phyloP scores from a whole-genome alignment of 35 echinoderm and acorn worm species.

The Anneissia japonica region DNA sequence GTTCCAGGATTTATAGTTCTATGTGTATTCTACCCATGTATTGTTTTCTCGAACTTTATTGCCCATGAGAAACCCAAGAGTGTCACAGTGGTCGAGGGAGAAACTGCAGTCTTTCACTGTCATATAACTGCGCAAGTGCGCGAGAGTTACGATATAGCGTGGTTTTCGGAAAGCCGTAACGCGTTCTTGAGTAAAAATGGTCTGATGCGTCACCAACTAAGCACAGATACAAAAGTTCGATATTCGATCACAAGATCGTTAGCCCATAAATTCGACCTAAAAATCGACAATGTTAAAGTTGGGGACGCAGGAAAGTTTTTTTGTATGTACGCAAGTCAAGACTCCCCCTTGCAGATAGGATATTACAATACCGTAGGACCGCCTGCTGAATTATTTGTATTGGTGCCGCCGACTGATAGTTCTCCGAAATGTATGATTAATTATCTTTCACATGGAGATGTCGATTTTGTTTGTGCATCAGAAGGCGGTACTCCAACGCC shows the following conservation, averaged over 20 bases:
- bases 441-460: not conserved
- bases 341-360: not conserved
- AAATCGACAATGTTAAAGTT: not conserved
- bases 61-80: not conserved
- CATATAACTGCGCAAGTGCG: not conserved
- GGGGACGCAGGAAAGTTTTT: not conserved
- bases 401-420: not conserved
- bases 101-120: not conserved
- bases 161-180: not conserved
- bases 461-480: not conserved
- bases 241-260: not conserved
- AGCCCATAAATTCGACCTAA: not conserved
- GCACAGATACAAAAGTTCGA: not conserved
- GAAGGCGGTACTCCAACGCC: not conserved
- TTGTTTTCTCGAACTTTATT: not conserved
- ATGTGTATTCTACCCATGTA: too few relatives aligned
- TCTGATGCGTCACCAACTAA: not conserved
- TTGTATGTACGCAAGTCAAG: not conserved
- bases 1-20: too few relatives aligned
- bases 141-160: not conserved
- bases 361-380: not conserved
- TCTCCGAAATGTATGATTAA: not conserved
- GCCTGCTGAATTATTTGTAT: not conserved
- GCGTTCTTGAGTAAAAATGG: not conserved
- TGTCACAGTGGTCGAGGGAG: not conserved